Conservation (phyloP, 2,797 vertebrate species). For the Eremophila alpestris region DNA sequence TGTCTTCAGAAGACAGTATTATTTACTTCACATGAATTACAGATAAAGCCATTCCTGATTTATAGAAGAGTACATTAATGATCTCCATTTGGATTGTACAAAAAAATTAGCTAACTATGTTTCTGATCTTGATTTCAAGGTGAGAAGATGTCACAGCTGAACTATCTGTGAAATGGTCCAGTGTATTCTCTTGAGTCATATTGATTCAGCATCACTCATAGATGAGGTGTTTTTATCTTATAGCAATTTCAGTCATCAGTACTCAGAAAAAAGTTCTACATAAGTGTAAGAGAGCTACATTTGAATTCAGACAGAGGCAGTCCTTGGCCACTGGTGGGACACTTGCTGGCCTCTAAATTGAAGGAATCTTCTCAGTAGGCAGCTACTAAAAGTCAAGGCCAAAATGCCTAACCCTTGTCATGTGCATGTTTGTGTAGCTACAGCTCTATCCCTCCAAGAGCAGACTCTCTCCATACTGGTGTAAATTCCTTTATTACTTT, state of each 20-base stretch:
- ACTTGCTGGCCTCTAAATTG: background rate
- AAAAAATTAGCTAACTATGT: background rate
- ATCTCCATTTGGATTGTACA: background rate
- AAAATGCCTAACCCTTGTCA: background rate
- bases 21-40: background rate
- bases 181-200: background rate
- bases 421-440: background rate
- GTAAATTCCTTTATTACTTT: background rate
- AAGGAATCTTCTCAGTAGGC: background rate
- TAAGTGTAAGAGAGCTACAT: background rate
- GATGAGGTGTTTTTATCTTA: background rate
- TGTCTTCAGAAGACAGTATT: background rate
- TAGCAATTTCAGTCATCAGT: background rate
- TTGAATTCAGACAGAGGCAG: background rate
- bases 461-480: background rate
- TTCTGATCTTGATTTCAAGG: conserved; percentile 28
- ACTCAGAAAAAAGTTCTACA: background rate
- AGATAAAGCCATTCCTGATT: background rate
- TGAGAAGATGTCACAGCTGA: background rate
- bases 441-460: background rate
- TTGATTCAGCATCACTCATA: background rate
- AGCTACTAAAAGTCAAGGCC: background rate
- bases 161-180: background rate
- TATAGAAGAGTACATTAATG: background rate
- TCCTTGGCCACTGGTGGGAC: background rate